Evolutionary conservation across 2,797 vertebrate genomes (phyloP).

Genomic region (Brachymystax lenok): DNA sequence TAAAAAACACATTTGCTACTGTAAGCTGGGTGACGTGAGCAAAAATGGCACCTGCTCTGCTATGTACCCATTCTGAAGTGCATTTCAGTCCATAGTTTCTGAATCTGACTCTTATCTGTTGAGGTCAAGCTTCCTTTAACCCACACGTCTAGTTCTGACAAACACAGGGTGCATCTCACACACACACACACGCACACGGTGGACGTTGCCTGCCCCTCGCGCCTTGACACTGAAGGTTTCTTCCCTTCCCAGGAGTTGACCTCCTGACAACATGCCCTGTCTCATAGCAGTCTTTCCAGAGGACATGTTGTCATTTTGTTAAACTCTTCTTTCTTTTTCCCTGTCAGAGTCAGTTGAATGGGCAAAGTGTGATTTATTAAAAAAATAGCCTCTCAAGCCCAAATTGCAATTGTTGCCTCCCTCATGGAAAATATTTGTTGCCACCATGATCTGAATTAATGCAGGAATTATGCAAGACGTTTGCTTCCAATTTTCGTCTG

Average conservation of each 20-base stretch:
- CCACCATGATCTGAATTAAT: not conserved
- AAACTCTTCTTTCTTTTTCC: too few relatives aligned
- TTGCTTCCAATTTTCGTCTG: not conserved
- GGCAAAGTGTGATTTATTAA: constrained; percentile 2
- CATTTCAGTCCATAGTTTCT: not conserved
- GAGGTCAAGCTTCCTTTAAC: not conserved
- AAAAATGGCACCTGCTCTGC: too few relatives aligned
- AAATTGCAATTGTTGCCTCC: not conserved
- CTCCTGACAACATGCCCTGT: constrained; percentile 30
- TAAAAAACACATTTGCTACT: too few relatives aligned
- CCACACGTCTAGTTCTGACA: not conserved
- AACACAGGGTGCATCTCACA: not conserved
- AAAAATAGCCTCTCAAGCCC: not conserved
- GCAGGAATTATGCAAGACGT: not conserved
- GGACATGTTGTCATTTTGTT: constrained; percentile 28
- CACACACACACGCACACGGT: constrained; percentile 7
- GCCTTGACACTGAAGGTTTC: constrained; percentile 19
- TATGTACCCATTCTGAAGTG: not conserved
- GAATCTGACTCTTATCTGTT: not conserved
- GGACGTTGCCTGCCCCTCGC: not conserved
- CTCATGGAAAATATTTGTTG: not conserved
- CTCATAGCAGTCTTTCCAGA: constrained; percentile 20
- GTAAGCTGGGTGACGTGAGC: too few relatives aligned
- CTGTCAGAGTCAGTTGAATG: too few relatives aligned
- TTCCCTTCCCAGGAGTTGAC: constrained; percentile 25